phyloP scores from a whole-genome alignment of 2,888 invertebrate species.

The Tenodera sinensis region DNA sequence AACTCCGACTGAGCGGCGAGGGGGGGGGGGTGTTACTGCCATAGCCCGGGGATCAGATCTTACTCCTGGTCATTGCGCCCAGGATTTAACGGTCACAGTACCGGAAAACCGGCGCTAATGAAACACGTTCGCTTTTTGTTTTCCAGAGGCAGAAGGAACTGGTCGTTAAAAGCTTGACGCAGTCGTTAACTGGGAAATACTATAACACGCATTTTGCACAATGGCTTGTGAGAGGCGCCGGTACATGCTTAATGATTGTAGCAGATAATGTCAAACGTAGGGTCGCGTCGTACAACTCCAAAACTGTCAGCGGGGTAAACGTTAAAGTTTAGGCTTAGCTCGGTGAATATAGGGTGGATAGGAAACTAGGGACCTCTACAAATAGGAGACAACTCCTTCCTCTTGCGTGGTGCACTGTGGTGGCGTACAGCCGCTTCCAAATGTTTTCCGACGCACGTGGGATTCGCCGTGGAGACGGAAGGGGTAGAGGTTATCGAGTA shows the following conservation, averaged over 20 bases:
- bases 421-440: too few relatives aligned
- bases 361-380: too few relatives aligned
- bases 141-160: not conserved
- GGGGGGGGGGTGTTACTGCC: not conserved
- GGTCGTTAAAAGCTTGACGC: not conserved
- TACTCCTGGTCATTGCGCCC: not conserved
- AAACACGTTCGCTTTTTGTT: not conserved
- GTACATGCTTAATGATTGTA: not conserved
- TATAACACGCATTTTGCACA: not conserved
- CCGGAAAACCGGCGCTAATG: not conserved
- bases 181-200: not conserved
- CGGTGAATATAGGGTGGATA: too few relatives aligned
- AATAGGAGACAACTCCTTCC: too few relatives aligned
- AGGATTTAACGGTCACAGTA: not conserved
- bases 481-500: too few relatives aligned
- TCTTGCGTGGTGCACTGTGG: too few relatives aligned
- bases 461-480: too few relatives aligned
- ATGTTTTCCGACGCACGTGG: too few relatives aligned
- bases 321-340: too few relatives aligned
- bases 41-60: not conserved
- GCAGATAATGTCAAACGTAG: not conserved
- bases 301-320: too few relatives aligned
- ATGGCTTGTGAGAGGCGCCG: not conserved
- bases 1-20: not conserved
- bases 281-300: too few relatives aligned